Conservation (phyloP, 2,888 invertebrate genomes). For the Drosophila lutescens region DNA sequence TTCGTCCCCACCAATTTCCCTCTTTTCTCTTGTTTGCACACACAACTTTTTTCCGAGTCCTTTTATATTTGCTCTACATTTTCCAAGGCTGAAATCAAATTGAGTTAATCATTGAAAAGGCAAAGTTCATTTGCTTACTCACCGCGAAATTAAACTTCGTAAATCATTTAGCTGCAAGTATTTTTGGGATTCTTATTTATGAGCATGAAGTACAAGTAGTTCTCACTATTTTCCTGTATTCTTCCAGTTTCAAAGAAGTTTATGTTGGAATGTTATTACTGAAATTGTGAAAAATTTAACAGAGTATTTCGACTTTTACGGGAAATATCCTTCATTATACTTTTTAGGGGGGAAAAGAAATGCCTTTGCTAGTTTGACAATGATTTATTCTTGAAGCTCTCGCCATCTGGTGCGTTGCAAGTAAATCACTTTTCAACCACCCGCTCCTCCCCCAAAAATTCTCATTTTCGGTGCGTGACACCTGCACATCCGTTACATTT, state of each 20-base stretch:
- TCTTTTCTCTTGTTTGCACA: background rate
- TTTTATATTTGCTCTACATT: background rate
- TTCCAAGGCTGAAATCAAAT: background rate
- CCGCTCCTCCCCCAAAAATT: background rate
- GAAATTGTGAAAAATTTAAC: no score
- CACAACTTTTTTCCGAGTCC: background rate
- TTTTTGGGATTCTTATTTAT: no score
- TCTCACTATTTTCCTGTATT: no score
- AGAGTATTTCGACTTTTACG: no score
- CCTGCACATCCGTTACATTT: conserved; percentile 35
- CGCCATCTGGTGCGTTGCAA: background rate
- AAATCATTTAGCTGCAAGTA: no score
- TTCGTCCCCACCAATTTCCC: background rate
- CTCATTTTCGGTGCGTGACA: conserved; percentile 32
- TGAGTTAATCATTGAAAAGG: background rate
- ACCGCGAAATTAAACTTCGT: background rate
- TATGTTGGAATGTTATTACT: no score
- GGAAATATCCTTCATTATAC: no score
- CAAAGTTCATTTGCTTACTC: background rate
- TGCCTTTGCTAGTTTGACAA: background rate
- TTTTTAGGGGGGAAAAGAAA: background rate
- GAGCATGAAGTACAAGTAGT: no score
- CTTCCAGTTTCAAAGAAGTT: no score
- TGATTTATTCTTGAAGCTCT: background rate
- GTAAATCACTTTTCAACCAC: conserved; percentile 2